Evolutionary conservation across 35 echinoderm and acorn worm genomes (phyloP), one percentile per base, ranked within the genome.

Genomic region (Apostichopus japonicus): DNA sequence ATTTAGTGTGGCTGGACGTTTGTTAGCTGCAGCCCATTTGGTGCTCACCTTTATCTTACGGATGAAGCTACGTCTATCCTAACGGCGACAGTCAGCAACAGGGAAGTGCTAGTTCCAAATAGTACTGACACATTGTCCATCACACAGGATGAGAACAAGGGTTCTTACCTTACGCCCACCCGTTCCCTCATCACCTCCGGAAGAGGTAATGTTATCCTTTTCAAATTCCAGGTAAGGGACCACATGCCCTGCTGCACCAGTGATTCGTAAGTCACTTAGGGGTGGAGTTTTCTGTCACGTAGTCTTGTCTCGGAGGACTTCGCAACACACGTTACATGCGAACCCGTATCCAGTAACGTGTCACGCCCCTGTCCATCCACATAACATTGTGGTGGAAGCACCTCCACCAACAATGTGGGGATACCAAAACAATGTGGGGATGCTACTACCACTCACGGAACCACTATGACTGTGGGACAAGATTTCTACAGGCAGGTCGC

Each of bases 181-280:
- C 17, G 70, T 73, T 16, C 70, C 70, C 17, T 10, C 70, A 22
- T 72, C 70, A 72, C n/a, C 70, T 6, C n/a, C 22, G 25, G 23
- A 5, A 23, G 54, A 23, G 27, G 27, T 23, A 13, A 59, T 59
- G 57, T 7, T 61, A 5, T 65, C 84, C 56, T 87, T 56, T 7
- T 65, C 65, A 58, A 6, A 87, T 0, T 53, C 94, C 82, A 86
- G 10, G 56, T 92, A 92, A 4, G 90, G 90, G 6, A 95, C 71
- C 4, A 3, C 25, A 72, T 95, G 57, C 5, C 90, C 94, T 51
- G 21, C 90, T 24, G 90, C 90, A 5, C 94, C 56, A 57, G 56
- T 10, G 10, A 58, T 6, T 8, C 56, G 0, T 8, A 58, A 10
- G 6, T 58, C 57, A 57, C 7, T 58, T 1, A 22, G 52, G 71